Conservation (phyloP, 2,888 invertebrate species). For the Hyalella azteca region DNA sequence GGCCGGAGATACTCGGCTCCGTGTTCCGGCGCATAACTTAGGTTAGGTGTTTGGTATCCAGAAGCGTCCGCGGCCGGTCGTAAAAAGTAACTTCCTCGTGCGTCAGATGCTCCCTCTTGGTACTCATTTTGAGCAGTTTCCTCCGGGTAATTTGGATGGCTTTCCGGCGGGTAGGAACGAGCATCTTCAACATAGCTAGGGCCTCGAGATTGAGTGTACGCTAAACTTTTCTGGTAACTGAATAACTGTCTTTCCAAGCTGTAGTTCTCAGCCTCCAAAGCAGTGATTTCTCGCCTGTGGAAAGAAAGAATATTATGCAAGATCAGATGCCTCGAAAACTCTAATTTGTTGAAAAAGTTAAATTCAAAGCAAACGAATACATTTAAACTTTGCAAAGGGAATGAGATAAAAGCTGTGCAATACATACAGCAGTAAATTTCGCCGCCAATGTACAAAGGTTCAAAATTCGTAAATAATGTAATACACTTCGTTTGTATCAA, state of each 20-base stretch:
- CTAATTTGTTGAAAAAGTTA: too few relatives aligned
- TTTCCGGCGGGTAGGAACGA: conserved; percentile 36
- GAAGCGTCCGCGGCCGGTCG: neutral
- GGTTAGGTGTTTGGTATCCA: neutral
- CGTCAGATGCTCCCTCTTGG: neutral
- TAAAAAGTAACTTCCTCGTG: conserved; percentile 2
- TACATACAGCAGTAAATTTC: too few relatives aligned
- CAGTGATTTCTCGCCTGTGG: conserved; percentile 77
- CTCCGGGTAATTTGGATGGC: conserved; percentile 14
- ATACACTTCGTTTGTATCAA: too few relatives aligned
- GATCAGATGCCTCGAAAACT: neutral
- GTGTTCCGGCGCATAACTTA: neutral
- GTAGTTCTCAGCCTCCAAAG: conserved; percentile 82
- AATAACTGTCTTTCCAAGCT: conserved; percentile 80
- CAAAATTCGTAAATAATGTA: too few relatives aligned
- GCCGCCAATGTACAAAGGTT: too few relatives aligned
- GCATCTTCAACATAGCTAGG: conserved; percentile 29
- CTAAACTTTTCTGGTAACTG: conserved; percentile 81
- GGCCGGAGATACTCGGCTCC: conserved; percentile 11
- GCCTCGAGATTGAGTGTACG: conserved; percentile 73
- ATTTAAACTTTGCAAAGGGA: too few relatives aligned
- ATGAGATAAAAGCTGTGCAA: too few relatives aligned
- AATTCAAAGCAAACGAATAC: too few relatives aligned
- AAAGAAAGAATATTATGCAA: neutral
- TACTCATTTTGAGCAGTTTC: conserved; percentile 8